phyloP scores from a whole-genome alignment of 2,797 vertebrate species.

The Nannoperca obscura region DNA sequence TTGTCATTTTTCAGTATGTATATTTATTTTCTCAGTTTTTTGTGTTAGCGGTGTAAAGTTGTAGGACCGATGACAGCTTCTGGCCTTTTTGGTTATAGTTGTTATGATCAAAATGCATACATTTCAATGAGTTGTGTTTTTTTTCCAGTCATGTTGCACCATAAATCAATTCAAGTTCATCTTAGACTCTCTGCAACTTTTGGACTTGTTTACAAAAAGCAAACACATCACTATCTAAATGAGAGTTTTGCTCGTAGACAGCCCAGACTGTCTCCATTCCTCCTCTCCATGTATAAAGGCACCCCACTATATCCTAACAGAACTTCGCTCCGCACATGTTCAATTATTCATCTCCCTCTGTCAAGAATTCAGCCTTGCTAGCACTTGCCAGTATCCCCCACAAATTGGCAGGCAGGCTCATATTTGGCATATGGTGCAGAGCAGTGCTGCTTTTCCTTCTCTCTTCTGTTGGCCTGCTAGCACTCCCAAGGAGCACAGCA shows the following conservation, averaged over 20 bases:
- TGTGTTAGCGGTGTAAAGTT: background rate
- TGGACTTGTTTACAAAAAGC: slow-evolving; percentile 71
- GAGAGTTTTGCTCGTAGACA: slow-evolving; percentile 65
- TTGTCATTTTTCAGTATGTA: background rate
- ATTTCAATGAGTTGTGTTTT: slow-evolving; percentile 10
- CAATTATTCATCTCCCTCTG: slow-evolving; percentile 86
- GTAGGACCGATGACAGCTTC: slow-evolving; percentile 15
- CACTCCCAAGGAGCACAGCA: slow-evolving; percentile 54
- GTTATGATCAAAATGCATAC: slow-evolving; percentile 36
- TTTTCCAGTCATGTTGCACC: slow-evolving; percentile 11
- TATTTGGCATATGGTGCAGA: slow-evolving; percentile 85
- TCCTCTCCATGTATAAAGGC: slow-evolving; percentile 61
- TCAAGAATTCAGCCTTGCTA: slow-evolving; percentile 82
- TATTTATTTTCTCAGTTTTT: slow-evolving; percentile 21
- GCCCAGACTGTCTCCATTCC: slow-evolving; percentile 52
- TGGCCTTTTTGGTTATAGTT: slow-evolving; percentile 5
- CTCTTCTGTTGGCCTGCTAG: slow-evolving; percentile 76
- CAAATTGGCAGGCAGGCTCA: slow-evolving; percentile 82
- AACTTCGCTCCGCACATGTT: slow-evolving; percentile 78
- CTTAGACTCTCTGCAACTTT: slow-evolving; percentile 59
- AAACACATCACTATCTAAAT: slow-evolving; percentile 66
- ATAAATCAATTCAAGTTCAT: slow-evolving; percentile 53
- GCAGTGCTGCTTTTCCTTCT: slow-evolving; percentile 75
- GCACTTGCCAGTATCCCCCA: slow-evolving; percentile 81
- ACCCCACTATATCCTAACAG: slow-evolving; percentile 71